phyloP scores from a whole-genome alignment of 2,888 invertebrate species.

The Leptothorax acervorum region DNA sequence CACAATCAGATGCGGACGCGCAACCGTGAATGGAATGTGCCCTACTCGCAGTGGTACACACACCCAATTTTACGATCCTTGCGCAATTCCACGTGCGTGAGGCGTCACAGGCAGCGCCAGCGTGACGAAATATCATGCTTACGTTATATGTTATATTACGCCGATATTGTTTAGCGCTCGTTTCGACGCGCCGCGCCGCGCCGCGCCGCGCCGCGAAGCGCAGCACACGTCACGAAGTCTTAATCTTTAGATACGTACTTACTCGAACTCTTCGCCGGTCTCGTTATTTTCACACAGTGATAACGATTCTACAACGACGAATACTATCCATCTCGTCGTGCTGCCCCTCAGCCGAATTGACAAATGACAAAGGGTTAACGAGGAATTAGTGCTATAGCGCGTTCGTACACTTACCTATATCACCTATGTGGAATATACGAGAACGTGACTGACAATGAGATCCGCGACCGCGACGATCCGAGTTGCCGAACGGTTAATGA shows the following conservation, averaged over 20 bases:
- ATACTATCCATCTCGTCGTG: not conserved
- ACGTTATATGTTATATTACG: not conserved
- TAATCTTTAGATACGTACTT: not conserved
- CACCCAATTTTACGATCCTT: constrained; percentile 54
- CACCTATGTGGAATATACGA: not conserved
- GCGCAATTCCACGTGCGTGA: constrained; percentile 64
- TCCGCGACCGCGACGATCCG: not conserved
- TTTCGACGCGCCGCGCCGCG: constrained; percentile 8
- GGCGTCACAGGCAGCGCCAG: not conserved
- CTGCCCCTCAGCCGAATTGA: not conserved
- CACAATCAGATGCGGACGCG: not conserved
- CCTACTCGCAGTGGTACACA: constrained; percentile 31
- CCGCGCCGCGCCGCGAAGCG: not conserved
- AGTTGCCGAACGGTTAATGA: not conserved
- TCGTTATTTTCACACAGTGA: not conserved
- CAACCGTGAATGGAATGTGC: not conserved
- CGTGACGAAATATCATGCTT: constrained; percentile 42
- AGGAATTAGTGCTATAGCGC: not conserved
- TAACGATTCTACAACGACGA: constrained; percentile 10
- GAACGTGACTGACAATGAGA: not conserved
- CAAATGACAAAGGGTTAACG: constrained; percentile 7
- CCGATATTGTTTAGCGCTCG: constrained; percentile 36
- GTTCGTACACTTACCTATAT: not conserved
- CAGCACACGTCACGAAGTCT: not conserved
- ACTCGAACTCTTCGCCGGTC: constrained; percentile 43